A percentile compares a stretch with the other conserved stretches of the same genome.
Evolutionary conservation across 2,113 vertebrate genomes (phyloP).

Genomic region (Sarotherodon lohbergeri): DNA sequence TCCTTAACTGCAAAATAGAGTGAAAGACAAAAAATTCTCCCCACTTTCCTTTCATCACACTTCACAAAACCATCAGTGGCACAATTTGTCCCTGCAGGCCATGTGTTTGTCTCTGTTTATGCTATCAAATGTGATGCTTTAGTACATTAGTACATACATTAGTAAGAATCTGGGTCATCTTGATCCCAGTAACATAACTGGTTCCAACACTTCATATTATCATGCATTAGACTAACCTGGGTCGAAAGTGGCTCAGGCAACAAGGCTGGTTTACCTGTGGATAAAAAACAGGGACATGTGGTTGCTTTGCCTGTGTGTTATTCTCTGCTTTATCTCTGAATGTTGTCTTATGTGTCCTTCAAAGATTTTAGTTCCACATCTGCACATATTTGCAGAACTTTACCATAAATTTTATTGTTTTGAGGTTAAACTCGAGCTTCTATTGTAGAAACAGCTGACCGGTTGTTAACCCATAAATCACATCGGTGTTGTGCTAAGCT

Average conservation of each 20-base stretch:
- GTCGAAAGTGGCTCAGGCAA: not conserved
- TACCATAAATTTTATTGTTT: not conserved
- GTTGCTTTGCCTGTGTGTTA: not conserved
- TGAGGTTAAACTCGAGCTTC: not conserved
- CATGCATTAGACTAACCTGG: not conserved
- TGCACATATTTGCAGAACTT: not conserved
- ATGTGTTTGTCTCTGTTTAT: not conserved
- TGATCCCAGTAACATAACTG: not conserved
- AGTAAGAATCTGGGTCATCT: not conserved
- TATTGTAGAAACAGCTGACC: not conserved
- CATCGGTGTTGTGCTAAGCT: not conserved
- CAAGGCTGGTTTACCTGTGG: not conserved
- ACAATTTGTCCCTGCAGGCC: not conserved
- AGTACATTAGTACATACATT: not conserved
- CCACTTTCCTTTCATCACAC: not conserved
- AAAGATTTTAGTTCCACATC: not conserved
- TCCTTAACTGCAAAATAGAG: not conserved
- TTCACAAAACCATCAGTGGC: not conserved
- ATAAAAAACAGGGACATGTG: not conserved
- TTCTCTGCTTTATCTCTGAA: not conserved
- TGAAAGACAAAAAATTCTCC: not conserved
- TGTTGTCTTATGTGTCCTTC: not conserved
- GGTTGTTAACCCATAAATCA: not conserved
- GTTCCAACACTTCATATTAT: not conserved
- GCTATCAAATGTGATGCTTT: not conserved